These are phyloP conservation scores for Lampropteryx suffumata DNA, from an alignment of 2,888 invertebrate species.

Conservation along the genomic window DNA sequence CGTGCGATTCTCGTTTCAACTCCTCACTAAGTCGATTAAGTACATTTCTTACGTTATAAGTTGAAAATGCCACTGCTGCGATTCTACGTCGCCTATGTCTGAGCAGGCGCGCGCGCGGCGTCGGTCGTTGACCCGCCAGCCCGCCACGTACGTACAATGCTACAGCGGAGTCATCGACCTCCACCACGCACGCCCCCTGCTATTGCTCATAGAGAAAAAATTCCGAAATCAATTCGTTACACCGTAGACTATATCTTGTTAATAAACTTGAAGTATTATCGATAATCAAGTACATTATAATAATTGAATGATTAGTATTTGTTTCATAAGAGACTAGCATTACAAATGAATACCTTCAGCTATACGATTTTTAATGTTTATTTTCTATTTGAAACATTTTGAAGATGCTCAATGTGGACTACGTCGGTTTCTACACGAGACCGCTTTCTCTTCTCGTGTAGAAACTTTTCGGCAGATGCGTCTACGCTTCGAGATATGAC, in stretches of 20 bases:
- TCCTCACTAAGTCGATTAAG: slow-evolving; percentile 71
- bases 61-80: slow-evolving; percentile 81
- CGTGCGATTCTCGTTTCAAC: slow-evolving; percentile 58
- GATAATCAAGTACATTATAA: slow-evolving; percentile 83
- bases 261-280: slow-evolving; percentile 83
- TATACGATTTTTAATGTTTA: slow-evolving; percentile 80
- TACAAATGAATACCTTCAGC: slow-evolving; percentile 83
- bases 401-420: slow-evolving; percentile 80
- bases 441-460: slow-evolving; percentile 63
- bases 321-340: slow-evolving; percentile 83
- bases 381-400: slow-evolving; percentile 79
- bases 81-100: slow-evolving; percentile 72
- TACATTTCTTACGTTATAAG: slow-evolving; percentile 78
- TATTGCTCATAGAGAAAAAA: slow-evolving; percentile 78
- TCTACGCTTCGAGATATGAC: slow-evolving; percentile 81
- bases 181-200: slow-evolving; percentile 46
- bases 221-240: slow-evolving; percentile 80
- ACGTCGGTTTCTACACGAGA: slow-evolving; percentile 73
- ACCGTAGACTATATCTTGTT: slow-evolving; percentile 80
- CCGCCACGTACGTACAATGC: slow-evolving; percentile 5
- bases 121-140: slow-evolving; percentile 7
- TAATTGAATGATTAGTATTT: slow-evolving; percentile 83
- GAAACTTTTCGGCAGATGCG: slow-evolving; percentile 70
- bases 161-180: not conserved
- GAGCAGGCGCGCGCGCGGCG: slow-evolving; percentile 37